Base-by-base conservation (phyloP, 2,888 invertebrate genomes). In the Epirrhoe alternata region DNA sequence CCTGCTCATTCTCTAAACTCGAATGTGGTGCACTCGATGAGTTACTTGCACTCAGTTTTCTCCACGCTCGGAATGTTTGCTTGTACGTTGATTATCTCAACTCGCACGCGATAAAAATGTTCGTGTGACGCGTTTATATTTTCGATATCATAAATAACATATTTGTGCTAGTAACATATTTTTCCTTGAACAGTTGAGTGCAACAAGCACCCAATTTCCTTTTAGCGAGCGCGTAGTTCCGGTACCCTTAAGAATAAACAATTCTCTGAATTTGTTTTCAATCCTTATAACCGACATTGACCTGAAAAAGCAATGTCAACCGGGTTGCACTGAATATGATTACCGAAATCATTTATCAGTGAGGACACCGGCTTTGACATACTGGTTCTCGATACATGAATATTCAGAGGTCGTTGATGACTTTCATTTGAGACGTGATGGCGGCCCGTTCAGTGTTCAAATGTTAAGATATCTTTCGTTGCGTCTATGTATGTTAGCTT, bases 301-400 rank as follows among this genome's bases (percentile, higher is more conserved):
- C 90, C 88, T 74, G 84, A 68, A 85, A 84, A 76, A 75, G 75
- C 89, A 89, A 89, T 88, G 90, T 76, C 86, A 80, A 78, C 82
- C 71, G 61, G 74, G 74, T 73, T 74, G 75, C 74, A 72, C 77
- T 75, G 73, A 79, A 79, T 78, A 74, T 74, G 69, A 74, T 77
- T 77, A 76, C 71, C 75, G 67, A 77, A 79, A 72, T 77, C 71
- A 75, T 76, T 79, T 78, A 77, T 75, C 77, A 80, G 70, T 78
- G 81, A 88, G 86, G 87, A 81, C 86, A 76, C 64, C 82, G 24
- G 72, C 75, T 80, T 77, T 69, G 68, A 74, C 59, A 66, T 64
- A 67, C 65, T 64, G 51, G 64, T 67, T 71, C 63, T 51, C 57
- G 50, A 56, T n/a, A 42, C 61, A 76, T 81, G 68, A 81, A 81